Base-by-base conservation (phyloP, 2,797 vertebrate species). In the Pantherophis vulpinus region DNA sequence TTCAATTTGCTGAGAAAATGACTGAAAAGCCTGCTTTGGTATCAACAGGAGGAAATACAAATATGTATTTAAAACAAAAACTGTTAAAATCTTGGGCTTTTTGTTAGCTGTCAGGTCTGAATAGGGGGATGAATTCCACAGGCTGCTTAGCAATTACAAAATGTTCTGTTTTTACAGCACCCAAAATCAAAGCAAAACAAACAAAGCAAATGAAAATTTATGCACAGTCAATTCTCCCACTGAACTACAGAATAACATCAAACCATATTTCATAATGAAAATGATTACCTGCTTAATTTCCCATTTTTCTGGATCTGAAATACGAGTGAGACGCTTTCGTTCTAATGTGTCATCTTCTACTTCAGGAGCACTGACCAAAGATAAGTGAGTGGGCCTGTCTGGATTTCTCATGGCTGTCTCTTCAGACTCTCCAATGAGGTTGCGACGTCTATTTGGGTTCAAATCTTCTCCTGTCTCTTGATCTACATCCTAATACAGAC, bases 221-320 rank as follows among this genome's bases (percentile, higher is more conserved):
- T 25, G 59, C 25, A 51, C 29, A 32, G 47, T 12, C 20, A 54
- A 23, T 55, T 55, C 14, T 66, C 10, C n/a, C 16, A 47, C 11
- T 86, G n/a, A 12, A 5, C 13, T 18, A 32, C 16, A 13, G 18
- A 79, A 51, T 29, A 86, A 7, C n/a, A 32, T 37, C 20, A 37
- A n/a, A 14, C 60, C 8, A 54, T 23, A 7, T 18, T 56, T 27
- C 10, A 47, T 20, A 9, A 0, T 0, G 5, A n/a, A 25, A 89
- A 61, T 58, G 0, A 42, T 47, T 25, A 99, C 99, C 98, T 99
- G 99, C 95, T 99, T 99, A 92, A 99, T 99, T 95, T 99, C 99
- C 99, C 99, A 99, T 90, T 99, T 99, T 97, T 99, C 99, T 0
- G 99, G 99, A 97, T 99, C 99, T 0, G 99, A 99, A 90, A 99